A percentile compares a stretch with the other conserved stretches of the same genome.
Evolutionary conservation across 2,888 invertebrate species (phyloP).

Genomic region (Phengaris arion): DNA sequence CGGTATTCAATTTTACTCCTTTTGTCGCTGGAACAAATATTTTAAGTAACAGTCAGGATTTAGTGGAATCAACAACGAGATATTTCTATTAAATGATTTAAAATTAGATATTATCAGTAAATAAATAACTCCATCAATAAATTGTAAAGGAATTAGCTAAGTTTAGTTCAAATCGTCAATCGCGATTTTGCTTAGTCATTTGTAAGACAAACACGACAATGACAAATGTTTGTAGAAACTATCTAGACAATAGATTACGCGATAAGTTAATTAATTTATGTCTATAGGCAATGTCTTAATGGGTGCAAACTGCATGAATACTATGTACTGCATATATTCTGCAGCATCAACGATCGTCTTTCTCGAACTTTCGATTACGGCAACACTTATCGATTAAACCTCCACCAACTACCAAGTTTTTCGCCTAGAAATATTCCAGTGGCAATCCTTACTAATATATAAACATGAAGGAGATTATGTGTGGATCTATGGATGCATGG

Average conservation of each 20-base stretch:
- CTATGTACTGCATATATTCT: not conserved
- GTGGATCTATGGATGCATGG: too few relatives aligned
- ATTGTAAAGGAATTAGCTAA: not conserved
- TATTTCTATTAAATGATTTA: not conserved
- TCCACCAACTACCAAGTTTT: not conserved
- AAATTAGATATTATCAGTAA: not conserved
- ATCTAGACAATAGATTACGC: constrained; percentile 18
- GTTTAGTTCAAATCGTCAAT: not conserved
- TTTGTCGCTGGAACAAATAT: constrained; percentile 2
- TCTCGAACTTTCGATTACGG: not conserved
- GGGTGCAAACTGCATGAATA: not conserved
- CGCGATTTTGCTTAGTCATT: constrained; percentile 11
- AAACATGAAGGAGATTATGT: too few relatives aligned
- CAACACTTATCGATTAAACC: not conserved
- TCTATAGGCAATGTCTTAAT: not conserved
- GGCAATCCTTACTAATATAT: too few relatives aligned
- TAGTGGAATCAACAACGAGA: not conserved
- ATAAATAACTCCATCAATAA: not conserved
- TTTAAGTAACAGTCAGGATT: not conserved
- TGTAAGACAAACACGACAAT: constrained; percentile 16
- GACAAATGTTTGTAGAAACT: constrained; percentile 6
- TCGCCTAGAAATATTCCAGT: not conserved
- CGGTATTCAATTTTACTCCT: constrained; percentile 20
- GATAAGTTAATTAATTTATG: constrained; percentile 12
- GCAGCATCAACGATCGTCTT: not conserved